Percentiles rank a stretch among this genome's conserved stretches.
Evolutionary conservation across 2,113 vertebrate genomes (phyloP).

Genomic region (Misgurnus anguillicaudatus): DNA sequence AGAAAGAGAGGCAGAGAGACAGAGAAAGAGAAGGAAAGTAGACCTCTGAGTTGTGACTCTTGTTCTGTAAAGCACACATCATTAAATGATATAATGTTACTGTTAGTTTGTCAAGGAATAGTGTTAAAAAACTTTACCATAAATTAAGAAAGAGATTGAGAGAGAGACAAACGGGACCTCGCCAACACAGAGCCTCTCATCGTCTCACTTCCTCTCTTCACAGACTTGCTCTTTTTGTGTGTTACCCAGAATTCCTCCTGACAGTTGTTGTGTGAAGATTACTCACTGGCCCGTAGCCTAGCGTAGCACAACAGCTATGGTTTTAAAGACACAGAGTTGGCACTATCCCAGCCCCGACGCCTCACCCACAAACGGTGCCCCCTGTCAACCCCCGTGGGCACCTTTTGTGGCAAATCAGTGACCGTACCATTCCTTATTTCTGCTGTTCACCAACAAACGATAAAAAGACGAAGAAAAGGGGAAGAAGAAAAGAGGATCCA

Average conservation of each 20-base stretch:
- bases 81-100: slow-evolving; percentile 49
- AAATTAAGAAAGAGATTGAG: slow-evolving; percentile 28
- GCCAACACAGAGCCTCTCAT: slow-evolving; percentile 43
- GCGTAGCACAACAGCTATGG: slow-evolving; percentile 46
- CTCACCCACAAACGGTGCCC: slow-evolving; percentile 66
- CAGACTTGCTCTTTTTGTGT: slow-evolving; percentile 58
- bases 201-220: slow-evolving; percentile 70
- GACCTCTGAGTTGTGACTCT: slow-evolving; percentile 28
- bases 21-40: slow-evolving; percentile 6
- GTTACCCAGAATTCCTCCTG: slow-evolving; percentile 71
- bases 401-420: slow-evolving; percentile 77
- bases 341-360: slow-evolving; percentile 72
- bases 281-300: slow-evolving; percentile 73
- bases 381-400: slow-evolving; percentile 70
- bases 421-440: slow-evolving; percentile 72
- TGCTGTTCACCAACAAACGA: slow-evolving; percentile 74
- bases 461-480: slow-evolving; percentile 66
- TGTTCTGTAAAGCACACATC: slow-evolving; percentile 40
- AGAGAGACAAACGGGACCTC: neutral
- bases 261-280: slow-evolving; percentile 71
- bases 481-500: slow-evolving; percentile 68
- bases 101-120: slow-evolving; percentile 29
- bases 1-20: slow-evolving; percentile 46
- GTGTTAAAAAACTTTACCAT: slow-evolving; percentile 1
- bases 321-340: slow-evolving; percentile 73